Percentiles rank a stretch among this genome's conserved stretches.
Conservation (phyloP, 2,113 vertebrate species). For the Pollimyrus isidori region DNA sequence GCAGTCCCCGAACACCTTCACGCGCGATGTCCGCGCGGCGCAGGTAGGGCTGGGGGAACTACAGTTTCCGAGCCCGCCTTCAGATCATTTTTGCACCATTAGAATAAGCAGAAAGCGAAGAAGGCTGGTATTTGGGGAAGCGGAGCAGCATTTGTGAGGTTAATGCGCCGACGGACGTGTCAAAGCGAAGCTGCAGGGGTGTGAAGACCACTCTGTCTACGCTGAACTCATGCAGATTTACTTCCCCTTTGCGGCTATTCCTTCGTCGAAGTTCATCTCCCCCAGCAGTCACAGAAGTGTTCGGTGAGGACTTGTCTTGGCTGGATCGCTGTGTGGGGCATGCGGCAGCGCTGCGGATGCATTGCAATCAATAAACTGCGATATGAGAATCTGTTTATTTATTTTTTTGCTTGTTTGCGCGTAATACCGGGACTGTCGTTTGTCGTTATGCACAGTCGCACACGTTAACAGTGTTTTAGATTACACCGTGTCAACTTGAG, state of each 20-base stretch:
- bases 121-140: neutral
- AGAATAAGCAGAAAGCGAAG: neutral
- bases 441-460: neutral
- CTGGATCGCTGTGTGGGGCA: neutral
- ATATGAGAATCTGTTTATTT: neutral
- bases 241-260: constrained; percentile 11
- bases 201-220: neutral
- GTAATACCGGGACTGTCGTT: neutral
- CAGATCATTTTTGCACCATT: neutral
- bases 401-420: neutral
- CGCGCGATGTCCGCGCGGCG: neutral
- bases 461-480: neutral
- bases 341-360: neutral
- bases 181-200: neutral
- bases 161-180: neutral
- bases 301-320: neutral
- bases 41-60: constrained; percentile 5
- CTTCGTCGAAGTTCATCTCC: neutral
- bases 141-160: neutral
- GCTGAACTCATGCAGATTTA: neutral
- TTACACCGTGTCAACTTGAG: neutral
- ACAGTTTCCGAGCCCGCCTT: constrained; percentile 5
- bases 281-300: neutral
- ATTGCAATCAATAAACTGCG: neutral
- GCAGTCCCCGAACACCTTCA: constrained; percentile 24